Base-by-base conservation (phyloP, 2,113 vertebrate genomes). In the Prunella fulvescens region DNA sequence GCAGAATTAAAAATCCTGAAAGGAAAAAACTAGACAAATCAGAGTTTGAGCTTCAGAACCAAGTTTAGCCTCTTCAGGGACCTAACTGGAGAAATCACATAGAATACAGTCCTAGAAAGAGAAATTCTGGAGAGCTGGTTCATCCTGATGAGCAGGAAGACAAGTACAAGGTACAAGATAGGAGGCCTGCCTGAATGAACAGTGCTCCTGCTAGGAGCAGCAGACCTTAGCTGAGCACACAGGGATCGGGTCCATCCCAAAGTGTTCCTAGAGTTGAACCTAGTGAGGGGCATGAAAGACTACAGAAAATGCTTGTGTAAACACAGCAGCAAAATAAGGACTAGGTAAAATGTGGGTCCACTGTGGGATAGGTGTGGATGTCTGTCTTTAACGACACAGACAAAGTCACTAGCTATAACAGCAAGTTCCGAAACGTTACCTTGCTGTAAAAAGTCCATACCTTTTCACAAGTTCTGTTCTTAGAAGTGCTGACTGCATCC, bases 171-270 rank as follows among this genome's bases (percentile, higher is more conserved):
- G 39, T 53, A 25, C 40, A 47, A 12, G 35, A 35, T 53, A 72
- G 48, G 15, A 84, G 5, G 23, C 17, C 39, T 58, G 18, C 17
- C 37, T 29, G 50, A 66, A 76, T 37, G 11, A 66, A 57, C 23
- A 66, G 28, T 3, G 14, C n/a, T 66, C 51, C 45, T 61, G 37
- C 56, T 11, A 37, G 45, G 11, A 72, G 10, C 22, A 88, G 57
- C 14, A 77, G 13, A 78, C 8, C 1, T 13, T 6, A 58, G 19
- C 35, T 56, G 15, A 80, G 33, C 24, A 39, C 0, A 0, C 18
- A 87, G 24, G 7, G 5, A 47, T 44, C 3, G 4, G 5, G 5
- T 47, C 40, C 47, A 74, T 18, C 50, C 40, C 40, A 20, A 65
- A 81, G 56, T 1, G 10, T 25, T 7, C 2, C 7, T 48, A 39